phyloP scores from a whole-genome alignment of 2,888 invertebrate species.

The Phrixothrix hirtus region DNA sequence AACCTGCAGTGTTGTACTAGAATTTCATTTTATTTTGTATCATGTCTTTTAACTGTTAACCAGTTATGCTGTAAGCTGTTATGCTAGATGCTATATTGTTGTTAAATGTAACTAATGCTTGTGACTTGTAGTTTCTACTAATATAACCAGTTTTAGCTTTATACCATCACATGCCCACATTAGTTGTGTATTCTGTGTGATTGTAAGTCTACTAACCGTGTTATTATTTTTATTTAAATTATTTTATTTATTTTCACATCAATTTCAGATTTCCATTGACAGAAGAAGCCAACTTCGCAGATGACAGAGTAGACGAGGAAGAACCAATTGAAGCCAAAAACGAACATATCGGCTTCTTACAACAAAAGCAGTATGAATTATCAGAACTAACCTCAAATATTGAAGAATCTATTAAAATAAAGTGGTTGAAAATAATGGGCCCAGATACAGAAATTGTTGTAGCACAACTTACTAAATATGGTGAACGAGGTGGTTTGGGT shows the following conservation, averaged over 20 bases:
- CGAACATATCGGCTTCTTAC: slow-evolving; percentile 45
- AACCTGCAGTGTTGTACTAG: slow-evolving; percentile 26
- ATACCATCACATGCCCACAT: slow-evolving; percentile 31
- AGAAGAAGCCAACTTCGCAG: slow-evolving; percentile 49
- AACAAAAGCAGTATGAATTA: slow-evolving; percentile 37
- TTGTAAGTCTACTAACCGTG: slow-evolving; percentile 28
- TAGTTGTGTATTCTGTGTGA: slow-evolving; percentile 30
- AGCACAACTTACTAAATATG: slow-evolving; percentile 81
- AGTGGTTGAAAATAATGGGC: slow-evolving; percentile 83
- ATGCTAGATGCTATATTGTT: slow-evolving; percentile 20
- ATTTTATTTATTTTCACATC: slow-evolving; percentile 47
- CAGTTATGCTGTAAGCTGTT: slow-evolving; percentile 23
- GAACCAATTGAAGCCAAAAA: slow-evolving; percentile 49
- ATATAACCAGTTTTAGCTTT: slow-evolving; percentile 29
- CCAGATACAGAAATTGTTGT: slow-evolving; percentile 76
- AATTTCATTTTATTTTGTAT: slow-evolving; percentile 24
- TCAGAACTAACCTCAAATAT: slow-evolving; percentile 66
- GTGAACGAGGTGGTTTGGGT: slow-evolving; percentile 91
- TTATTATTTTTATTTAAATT: slow-evolving; percentile 31
- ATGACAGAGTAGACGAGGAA: slow-evolving; percentile 42
- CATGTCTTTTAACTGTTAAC: slow-evolving; percentile 23
- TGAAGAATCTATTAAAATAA: slow-evolving; percentile 77
- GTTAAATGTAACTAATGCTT: slow-evolving; percentile 29
- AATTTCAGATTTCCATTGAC: slow-evolving; percentile 56
- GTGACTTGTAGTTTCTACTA: slow-evolving; percentile 29